Percentiles rank a stretch among this genome's conserved stretches.
Conservation (phyloP, 2,888 invertebrate genomes). For the Tiliacea citrago region DNA sequence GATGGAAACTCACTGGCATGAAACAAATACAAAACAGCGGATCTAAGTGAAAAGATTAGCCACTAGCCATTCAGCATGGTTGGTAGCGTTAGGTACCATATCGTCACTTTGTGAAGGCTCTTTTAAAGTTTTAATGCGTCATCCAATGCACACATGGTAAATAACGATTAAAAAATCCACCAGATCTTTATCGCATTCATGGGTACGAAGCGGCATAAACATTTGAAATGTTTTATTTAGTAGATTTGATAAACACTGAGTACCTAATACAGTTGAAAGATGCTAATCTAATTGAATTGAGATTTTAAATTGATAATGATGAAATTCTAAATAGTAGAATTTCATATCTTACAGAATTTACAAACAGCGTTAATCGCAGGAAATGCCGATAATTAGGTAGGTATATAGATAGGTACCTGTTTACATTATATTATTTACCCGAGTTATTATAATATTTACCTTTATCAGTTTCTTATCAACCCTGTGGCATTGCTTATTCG, state of each 20-base stretch:
- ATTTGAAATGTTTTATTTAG: conserved; percentile 4
- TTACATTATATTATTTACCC: background rate
- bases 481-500: background rate
- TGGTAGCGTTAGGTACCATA: background rate
- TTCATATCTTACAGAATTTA: conserved; percentile 24
- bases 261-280: conserved; percentile 13
- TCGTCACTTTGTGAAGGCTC: background rate
- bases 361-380: conserved; percentile 3
- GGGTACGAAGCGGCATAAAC: conserved; percentile 1
- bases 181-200: conserved; percentile 13
- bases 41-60: background rate
- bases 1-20: background rate
- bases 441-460: background rate
- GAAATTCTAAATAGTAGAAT: background rate
- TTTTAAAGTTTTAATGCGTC: background rate
- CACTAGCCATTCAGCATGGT: background rate
- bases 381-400: conserved; percentile 2
- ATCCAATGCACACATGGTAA: background rate
- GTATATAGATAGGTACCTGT: background rate
- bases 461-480: conserved; percentile 5
- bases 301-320: conserved; percentile 31
- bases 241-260: conserved; percentile 5
- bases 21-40: background rate
- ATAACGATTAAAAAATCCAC: conserved; percentile 3
- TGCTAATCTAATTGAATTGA: conserved; percentile 9